These are phyloP conservation scores for Anthopleura sola DNA, from an alignment of 64 coral and sea anemone genomes.

Conservation along the genomic window DNA sequence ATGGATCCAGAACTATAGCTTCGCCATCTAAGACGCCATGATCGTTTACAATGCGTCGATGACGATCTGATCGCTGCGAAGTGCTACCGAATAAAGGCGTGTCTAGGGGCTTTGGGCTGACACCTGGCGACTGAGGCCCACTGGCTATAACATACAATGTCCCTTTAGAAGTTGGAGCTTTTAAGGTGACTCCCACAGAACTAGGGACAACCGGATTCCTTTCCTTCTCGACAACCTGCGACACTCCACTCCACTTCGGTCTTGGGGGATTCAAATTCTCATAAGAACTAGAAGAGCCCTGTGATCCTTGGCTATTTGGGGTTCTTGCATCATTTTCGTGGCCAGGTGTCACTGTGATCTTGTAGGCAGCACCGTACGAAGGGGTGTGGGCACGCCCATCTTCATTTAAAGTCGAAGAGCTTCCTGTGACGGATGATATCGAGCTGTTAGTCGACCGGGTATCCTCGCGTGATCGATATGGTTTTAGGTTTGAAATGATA, in stretches of 20 bases:
- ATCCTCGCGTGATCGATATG: background rate
- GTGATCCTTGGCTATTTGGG: slow-evolving; percentile 4
- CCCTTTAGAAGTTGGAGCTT: slow-evolving; percentile 47
- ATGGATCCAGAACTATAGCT: background rate
- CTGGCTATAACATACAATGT: slow-evolving; percentile 75
- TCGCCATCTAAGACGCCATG: slow-evolving; percentile 47
- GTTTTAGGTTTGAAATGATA: background rate
- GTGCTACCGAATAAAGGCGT: slow-evolving; percentile 85
- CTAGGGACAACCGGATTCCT: slow-evolving; percentile 7
- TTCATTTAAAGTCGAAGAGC: slow-evolving; percentile 69
- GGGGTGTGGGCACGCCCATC: slow-evolving; percentile 31
- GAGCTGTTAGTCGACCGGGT: slow-evolving; percentile 44
- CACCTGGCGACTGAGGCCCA: slow-evolving; percentile 58
- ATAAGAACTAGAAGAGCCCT: slow-evolving; percentile 22
- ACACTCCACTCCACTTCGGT: slow-evolving; percentile 43
- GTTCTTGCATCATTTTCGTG: background rate
- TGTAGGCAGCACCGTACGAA: slow-evolving; percentile 80
- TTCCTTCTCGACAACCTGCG: slow-evolving; percentile 27
- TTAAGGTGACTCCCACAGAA: slow-evolving; percentile 49
- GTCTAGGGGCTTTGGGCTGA: slow-evolving; percentile 45
- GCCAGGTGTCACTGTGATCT: slow-evolving; percentile 54
- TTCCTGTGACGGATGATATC: slow-evolving; percentile 73
- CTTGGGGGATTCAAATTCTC: slow-evolving; percentile 16
- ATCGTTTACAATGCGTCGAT: slow-evolving; percentile 55
- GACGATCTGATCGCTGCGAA: slow-evolving; percentile 61